These are phyloP conservation scores for Drosophila peninsularis DNA, from an alignment of 2,888 invertebrate genomes.

Conservation along the genomic window DNA sequence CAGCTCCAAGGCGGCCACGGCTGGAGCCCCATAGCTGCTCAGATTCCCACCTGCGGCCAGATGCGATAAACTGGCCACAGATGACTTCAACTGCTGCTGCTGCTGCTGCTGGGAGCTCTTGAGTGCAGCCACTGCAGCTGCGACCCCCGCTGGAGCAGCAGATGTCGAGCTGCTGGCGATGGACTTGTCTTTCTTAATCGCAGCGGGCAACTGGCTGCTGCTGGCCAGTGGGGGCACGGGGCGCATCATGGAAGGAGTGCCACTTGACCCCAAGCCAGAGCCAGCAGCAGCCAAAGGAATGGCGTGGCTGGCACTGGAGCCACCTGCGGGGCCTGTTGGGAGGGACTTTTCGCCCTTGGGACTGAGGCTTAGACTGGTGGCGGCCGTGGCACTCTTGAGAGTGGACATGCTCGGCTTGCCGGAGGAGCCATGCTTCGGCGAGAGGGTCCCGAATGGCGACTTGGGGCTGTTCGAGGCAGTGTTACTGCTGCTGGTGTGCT, in stretches of 20 bases:
- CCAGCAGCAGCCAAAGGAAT: constrained; percentile 19
- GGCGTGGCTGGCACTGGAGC: constrained; percentile 7
- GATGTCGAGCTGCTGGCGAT: constrained; percentile 22
- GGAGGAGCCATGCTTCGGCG: constrained; percentile 91
- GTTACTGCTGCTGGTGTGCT: constrained; percentile 90
- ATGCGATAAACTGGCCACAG: constrained; percentile 71
- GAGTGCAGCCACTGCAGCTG: constrained; percentile 68
- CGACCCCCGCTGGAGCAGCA: constrained; percentile 27
- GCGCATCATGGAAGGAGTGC: constrained; percentile 52
- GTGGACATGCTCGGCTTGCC: constrained; percentile 96
- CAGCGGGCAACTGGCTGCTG: constrained; percentile 36
- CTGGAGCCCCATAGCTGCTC: constrained; percentile 46
- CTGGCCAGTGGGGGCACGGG: constrained; percentile 85
- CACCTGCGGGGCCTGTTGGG: constrained; percentile 27
- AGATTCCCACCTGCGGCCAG: constrained; percentile 63
- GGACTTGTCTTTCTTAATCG: constrained; percentile 44
- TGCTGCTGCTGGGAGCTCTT: constrained; percentile 64
- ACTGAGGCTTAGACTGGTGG: constrained; percentile 80
- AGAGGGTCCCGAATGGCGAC: constrained; percentile 90
- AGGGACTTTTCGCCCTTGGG: constrained; percentile 77
- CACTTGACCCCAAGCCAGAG: constrained; percentile 5
- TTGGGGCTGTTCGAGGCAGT: constrained; percentile 91
- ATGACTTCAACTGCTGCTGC: constrained; percentile 73
- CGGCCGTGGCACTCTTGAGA: constrained; percentile 89
- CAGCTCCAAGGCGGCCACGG: constrained; percentile 61